Evolutionary conservation across 2,888 invertebrate species (phyloP), one percentile per base, ranked within the genome.

Genomic region (Callyntrura sp.): DNA sequence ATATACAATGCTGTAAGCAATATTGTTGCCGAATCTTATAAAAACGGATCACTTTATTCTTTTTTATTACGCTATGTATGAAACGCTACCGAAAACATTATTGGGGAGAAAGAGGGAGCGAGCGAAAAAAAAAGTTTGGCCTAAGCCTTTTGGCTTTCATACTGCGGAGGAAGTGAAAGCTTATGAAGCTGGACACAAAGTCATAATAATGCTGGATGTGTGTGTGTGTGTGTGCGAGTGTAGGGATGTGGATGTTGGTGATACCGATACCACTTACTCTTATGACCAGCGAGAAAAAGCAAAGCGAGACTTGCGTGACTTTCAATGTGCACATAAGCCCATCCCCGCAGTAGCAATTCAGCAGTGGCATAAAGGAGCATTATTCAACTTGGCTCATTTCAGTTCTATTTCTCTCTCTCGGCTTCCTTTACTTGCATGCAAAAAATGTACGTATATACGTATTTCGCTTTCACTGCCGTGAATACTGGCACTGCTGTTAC

Each of bases 131-230:
- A 81, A 85, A 82, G 90, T 17, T 85, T 85, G 55, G 79, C 48
- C 48, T 90, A 85, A 90, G 90, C 90, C 90, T 86, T 78, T 86
- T 81, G 86, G 76, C 83, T 90, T 90, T 83, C 82, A 85, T 81
- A 90, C 90, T 90, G 90, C 90, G 90, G 90, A 90, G 83, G 90
- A 90, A 90, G 90, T 90, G 86, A 90, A 90, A 90, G 86, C 86
- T 73, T 88, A 65, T 73, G 82, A 70, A 70, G 85, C 86, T 90
- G 90, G 85, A 90, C 89, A 68, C 55, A 45, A 78, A 79, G 73
- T 45, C 81, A 85, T 76, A 85, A 85, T 57, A 62, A n/a, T 35
- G 35, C 23, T 48, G 28, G 14, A 17, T 57, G 35, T 79, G 28
- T 23, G 48, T 73, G 73, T 55, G 76, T 51, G 51, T 9, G 11